Base-by-base conservation (phyloP, 2,113 vertebrate genomes). In the Datnioides undecimradiatus region DNA sequence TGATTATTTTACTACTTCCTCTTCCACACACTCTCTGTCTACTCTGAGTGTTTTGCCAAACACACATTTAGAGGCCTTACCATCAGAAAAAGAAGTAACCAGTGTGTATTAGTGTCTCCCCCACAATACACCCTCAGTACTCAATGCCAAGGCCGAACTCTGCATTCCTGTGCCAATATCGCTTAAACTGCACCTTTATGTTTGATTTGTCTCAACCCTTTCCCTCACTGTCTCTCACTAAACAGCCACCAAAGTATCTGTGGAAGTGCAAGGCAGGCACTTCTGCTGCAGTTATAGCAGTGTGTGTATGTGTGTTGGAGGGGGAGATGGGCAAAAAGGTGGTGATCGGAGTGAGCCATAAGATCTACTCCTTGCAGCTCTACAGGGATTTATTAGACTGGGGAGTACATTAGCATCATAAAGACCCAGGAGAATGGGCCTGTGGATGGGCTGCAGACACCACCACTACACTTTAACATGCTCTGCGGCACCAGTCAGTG, bases 321-420 rank as follows among this genome's bases (percentile, higher is more conserved):
- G 63, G 29, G 63, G 40, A 49, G 83, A 72, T 76, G 81, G 84
- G 83, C 79, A 33, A 81, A 84, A 90, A 80, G 88, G 86, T 90
- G 85, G 82, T 36, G 85, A 84, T 93, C 84, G 60, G 89, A 88
- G 92, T 80, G 88, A 93, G 92, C 92, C 90, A 92, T 93, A 94
- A 94, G 93, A 94, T 94, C 92, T 91, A 83, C 85, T 87, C 91
- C 87, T 86, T 89, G 93, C 87, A 90, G 92, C 92, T 95, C 93
- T 94, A 93, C 88, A 87, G 93, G 92, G 93, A 95, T 95, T 95
- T 95, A 95, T 95, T 95, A 94, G 93, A 93, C 90, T 80, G 80
- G 89, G 92, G 93, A 94, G 94, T 93, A 93, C 90, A 95, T 95
- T 95, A 95, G 93, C 94, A 95, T 95, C 92, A 95, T 94, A 95